Evolutionary conservation across 1,140 invertebrate genomes (phyloP), one percentile per base, ranked within the genome.

Genomic region (Camponotus floridanus): DNA sequence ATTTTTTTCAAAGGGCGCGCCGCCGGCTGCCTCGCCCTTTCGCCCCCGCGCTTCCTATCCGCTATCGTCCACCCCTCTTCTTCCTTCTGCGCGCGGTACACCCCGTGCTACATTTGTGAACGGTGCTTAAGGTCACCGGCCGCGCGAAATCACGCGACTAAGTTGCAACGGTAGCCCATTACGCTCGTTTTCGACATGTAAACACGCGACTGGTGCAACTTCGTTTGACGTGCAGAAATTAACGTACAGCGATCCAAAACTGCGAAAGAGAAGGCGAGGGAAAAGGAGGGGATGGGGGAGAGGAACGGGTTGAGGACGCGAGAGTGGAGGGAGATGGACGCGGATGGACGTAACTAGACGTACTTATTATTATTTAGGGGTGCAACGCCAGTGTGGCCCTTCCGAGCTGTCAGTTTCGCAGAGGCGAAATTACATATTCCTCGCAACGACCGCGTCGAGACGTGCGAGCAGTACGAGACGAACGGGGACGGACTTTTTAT

Each of bases 351-450:
- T 68, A 61, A 33, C 68, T 74, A 87, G 79, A 87, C 88, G 64
- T 79, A 87, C 88, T 90, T 90, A 90, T 90, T 90, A 90, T 90
- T 90, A 90, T 90, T 90, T 90, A 90, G 88, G 88, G 81, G 89
- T 85, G 88, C 86, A 83, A 74, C 71, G 67, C 68, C 65, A 39
- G 51, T 62, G 61, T 87, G 88, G 87, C 80, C 81, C 87, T 89
- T 86, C 71, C 88, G 76, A 81, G 88, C 87, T 61, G 87, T 67
- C 81, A 85, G 78, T 83, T 86, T 83, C 79, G 65, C 78, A 86
- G 87, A 88, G 68, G 65, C 74, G 87, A 87, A 90, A 91, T 91
- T 91, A 91, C 91, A 91, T 91, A 92, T 91, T 91, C 88, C 86
- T 91, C 87, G 85, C 90, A 91, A 91, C 91, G 88, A 86, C 88